phyloP scores from a whole-genome alignment of 2,113 vertebrate genomes.

The Mormyrus lacerda region DNA sequence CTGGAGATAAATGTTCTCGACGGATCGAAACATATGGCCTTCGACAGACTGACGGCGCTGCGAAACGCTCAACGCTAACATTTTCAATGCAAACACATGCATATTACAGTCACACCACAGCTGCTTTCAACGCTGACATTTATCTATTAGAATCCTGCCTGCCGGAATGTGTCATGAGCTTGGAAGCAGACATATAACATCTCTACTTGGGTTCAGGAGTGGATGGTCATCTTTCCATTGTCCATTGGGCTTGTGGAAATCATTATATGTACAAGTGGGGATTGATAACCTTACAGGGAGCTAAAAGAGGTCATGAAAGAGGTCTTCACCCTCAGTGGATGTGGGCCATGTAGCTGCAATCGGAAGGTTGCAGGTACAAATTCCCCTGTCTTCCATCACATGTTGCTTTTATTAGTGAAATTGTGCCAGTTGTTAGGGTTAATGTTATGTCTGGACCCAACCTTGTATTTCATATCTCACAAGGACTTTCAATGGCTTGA shows the following conservation, averaged over 20 bases:
- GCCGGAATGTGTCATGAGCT: neutral
- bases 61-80: neutral
- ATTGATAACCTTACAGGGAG: neutral
- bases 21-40: neutral
- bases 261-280: neutral
- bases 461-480: neutral
- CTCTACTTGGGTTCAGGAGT: neutral
- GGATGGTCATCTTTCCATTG: neutral
- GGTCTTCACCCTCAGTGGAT: neutral
- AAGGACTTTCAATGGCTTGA: neutral
- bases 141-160: slow-evolving; percentile 14
- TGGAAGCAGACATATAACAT: neutral
- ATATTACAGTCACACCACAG: slow-evolving; percentile 1
- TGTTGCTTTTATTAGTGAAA: neutral
- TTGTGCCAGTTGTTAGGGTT: neutral
- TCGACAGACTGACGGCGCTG: neutral
- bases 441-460: neutral
- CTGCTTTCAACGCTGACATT: neutral
- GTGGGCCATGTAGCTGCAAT: neutral
- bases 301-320: neutral
- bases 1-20: neutral
- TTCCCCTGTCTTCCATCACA: neutral
- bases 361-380: neutral
- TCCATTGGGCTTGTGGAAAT: neutral
- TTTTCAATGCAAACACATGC: neutral